Base-by-base conservation (phyloP, 2,888 invertebrate species). In the Ectemnius continuus region DNA sequence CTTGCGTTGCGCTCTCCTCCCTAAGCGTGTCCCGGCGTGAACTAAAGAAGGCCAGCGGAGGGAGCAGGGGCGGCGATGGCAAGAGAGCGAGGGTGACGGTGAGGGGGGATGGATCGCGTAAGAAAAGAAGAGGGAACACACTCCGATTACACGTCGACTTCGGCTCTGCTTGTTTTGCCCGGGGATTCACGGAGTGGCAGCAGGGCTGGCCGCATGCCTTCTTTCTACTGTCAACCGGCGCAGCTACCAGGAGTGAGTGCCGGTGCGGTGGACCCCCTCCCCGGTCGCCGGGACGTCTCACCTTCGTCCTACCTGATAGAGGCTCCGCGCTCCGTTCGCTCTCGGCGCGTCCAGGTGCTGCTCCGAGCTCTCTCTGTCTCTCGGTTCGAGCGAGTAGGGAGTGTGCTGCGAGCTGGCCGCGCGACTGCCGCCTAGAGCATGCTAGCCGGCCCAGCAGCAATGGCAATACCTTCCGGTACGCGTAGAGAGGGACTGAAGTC, bases 401-500 rank as follows among this genome's bases (percentile, higher is more conserved):
- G 52, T 61, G 67, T 48, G 52, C n/a, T n/a, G 47, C 13, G 47
- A n/a, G n/a, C 52, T 52, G 52, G 52, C 52, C 16, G 52, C 52
- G 52, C 52, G 14, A 52, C n/a, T 45, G 68, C 66, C 67, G 78
- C 69, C 73, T 77, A 78, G 66, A 73, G 72, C 76, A 78, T 78
- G 82, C 69, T 73, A 76, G 78, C 61, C 73, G 62, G 66, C 67
- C 62, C 73, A 75, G 67, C 73, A 75, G 67, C 79, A 67, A 78
- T 76, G 76, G 75, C 78, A 67, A 82, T 79, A 72, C 77, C 83
- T 79, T 81, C 75, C 83, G 77, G 80, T 84, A 82, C 82, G 85
- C 80, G 78, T 79, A 85, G 84, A 83, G 83, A 80, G 84, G 83
- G 87, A 87, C 87, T 87, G 87, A 85, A 85, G 86, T 79, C 80